Conservation (phyloP, 2,113 vertebrate species). For the Anoura caudifer region DNA sequence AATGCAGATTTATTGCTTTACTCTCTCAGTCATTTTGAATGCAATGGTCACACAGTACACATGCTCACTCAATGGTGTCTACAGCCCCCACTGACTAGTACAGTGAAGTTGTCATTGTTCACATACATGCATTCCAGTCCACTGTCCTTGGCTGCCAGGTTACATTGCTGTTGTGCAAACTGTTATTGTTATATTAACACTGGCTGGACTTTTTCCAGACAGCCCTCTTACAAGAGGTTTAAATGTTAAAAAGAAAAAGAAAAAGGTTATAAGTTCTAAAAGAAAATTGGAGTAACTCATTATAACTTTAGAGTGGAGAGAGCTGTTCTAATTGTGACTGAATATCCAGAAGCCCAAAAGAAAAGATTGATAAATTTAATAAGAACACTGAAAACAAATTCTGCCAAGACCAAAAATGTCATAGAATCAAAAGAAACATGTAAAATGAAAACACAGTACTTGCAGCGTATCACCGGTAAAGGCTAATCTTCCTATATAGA, state of each 20-base stretch:
- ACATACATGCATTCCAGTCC: no score
- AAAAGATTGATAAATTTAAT: not conserved
- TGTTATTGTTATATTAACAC: no score
- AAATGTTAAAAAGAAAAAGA: not conserved
- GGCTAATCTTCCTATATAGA: not conserved
- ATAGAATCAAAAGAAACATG: not conserved
- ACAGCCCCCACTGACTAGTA: no score
- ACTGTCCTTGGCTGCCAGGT: no score
- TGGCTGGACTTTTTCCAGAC: no score
- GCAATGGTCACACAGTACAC: no score
- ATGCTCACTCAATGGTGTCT: no score
- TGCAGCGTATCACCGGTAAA: not conserved
- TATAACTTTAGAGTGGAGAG: not conserved
- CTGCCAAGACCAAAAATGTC: not conserved
- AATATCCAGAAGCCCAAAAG: not conserved
- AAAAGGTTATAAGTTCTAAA: not conserved
- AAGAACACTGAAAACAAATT: not conserved
- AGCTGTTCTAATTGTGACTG: not conserved
- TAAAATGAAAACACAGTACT: not conserved
- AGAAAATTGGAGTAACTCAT: not conserved
- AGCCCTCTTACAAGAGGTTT: not conserved
- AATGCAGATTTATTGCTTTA: no score
- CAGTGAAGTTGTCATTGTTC: no score
- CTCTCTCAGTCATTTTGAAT: no score
- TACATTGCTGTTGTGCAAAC: no score